Evolutionary conservation across 1,140 invertebrate species (phyloP), one percentile per base, ranked within the genome.

Genomic region (Micrasema minimum): DNA sequence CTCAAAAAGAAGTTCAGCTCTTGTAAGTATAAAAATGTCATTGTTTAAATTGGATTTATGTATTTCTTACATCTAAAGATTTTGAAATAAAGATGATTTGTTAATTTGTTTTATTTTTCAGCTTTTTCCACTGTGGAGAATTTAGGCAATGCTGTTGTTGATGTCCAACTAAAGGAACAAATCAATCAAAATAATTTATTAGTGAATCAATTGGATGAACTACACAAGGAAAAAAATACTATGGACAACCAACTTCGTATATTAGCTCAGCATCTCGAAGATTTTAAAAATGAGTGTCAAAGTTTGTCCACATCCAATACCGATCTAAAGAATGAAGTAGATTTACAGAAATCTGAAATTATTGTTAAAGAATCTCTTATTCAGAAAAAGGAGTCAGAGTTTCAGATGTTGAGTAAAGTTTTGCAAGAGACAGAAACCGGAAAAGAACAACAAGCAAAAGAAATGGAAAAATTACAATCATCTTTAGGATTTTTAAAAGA

Each of bases 21-120:
- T 3, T 74, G 72, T 74, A 68, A 37, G 70, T 50, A 2, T n/a
- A 20, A 22, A 66, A 50, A n/a, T n/a, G n/a, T n/a, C n/a, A n/a
- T n/a, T n/a, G n/a, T n/a, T n/a, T 41, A 41, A 12, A 41, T 41
- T 41, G 1, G 38, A 7, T 1, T 41, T 41, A 12, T 41, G 14
- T 41, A 2, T 41, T 12, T 41, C 7, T n/a, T n/a, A n/a, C n/a
- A n/a, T n/a, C n/a, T 41, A 12, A 12, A 41, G 1, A 41, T 41
- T 41, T n/a, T n/a, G 7, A 31, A 31, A 46, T n/a, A 5, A 12
- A 14, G n/a, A n/a, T 46, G n/a, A 46, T 46, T 16, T 46, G 1
- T 12, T 46, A 5, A 3, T 5, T 31, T 4, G 26, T 31, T 31
- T 31, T 31, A 31, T 23, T 64, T 67, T 69, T n/a, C 38, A 69